Evolutionary conservation across 1,140 invertebrate genomes (phyloP).

Genomic region (Drosophila kurseongensis): DNA sequence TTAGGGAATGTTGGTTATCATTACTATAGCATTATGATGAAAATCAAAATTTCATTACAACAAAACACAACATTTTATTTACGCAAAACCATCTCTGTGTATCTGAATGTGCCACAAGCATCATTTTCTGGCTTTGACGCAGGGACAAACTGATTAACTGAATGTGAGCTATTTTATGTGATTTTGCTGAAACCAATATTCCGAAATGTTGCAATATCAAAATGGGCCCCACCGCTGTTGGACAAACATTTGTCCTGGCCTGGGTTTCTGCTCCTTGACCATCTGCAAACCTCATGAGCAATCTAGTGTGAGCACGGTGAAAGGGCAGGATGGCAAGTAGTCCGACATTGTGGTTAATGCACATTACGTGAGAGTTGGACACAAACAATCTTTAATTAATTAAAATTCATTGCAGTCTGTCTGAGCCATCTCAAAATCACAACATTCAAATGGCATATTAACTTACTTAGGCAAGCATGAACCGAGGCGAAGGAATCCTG

Average conservation of each 20-base stretch:
- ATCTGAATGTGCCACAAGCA: no score
- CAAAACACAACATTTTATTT: not conserved
- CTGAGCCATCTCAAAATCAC: constrained; percentile 50
- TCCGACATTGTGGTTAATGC: constrained; percentile 59
- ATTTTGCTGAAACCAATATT: constrained; percentile 4
- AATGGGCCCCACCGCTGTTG: constrained; percentile 47
- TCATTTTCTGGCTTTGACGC: not conserved
- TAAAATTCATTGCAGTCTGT: constrained; percentile 68
- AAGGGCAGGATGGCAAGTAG: not conserved
- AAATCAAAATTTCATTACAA: not conserved
- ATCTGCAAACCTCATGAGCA: not conserved
- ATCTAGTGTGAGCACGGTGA: not conserved
- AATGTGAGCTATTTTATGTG: constrained; percentile 14
- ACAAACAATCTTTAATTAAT: constrained; percentile 76
- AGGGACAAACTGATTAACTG: not conserved
- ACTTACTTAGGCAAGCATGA: constrained; percentile 75
- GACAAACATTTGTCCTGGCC: constrained; percentile 44
- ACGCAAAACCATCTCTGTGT: not conserved
- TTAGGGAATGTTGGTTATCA: not conserved
- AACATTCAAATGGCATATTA: constrained; percentile 79
- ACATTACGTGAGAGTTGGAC: constrained; percentile 54
- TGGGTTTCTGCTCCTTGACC: constrained; percentile 4
- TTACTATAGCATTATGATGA: not conserved
- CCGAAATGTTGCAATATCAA: constrained; percentile 23
- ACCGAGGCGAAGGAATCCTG: constrained; percentile 16